Percentiles rank a stretch among this genome's conserved stretches.
Evolutionary conservation across 2,888 invertebrate species (phyloP).

Genomic region (Petrolisthes cinctipes): DNA sequence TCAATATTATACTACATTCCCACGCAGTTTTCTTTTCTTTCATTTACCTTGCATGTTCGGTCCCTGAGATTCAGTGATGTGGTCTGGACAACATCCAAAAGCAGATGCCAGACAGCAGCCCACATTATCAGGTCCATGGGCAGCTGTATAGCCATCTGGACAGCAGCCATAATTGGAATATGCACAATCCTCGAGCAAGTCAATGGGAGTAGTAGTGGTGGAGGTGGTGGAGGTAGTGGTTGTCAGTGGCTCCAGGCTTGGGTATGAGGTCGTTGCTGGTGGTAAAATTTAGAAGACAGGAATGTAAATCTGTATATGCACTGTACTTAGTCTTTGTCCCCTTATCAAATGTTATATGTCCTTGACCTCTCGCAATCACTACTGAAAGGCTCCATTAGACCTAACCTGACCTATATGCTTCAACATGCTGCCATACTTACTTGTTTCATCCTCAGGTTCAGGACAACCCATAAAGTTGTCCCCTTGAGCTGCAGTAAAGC

Average conservation of each 20-base stretch:
- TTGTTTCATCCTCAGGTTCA: conserved; percentile 65
- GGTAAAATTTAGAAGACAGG: background rate
- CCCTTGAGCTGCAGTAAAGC: conserved; percentile 65
- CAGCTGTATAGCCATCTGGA: conserved; percentile 67
- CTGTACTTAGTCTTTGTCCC: background rate
- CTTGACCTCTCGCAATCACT: too few relatives aligned
- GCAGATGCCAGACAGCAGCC: conserved; percentile 84
- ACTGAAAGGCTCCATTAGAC: background rate
- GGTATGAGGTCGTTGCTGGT: background rate
- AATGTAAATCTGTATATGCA: background rate
- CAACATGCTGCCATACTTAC: background rate
- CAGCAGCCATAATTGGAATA: conserved; percentile 68
- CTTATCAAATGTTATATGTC: too few relatives aligned
- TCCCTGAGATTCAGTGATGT: conserved; percentile 83
- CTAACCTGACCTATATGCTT: background rate
- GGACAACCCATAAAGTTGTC: conserved; percentile 40
- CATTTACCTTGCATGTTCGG: conserved; percentile 75
- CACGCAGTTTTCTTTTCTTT: background rate
- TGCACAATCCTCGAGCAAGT: conserved; percentile 57
- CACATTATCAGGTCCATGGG: conserved; percentile 80
- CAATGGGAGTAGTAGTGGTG: conserved; percentile 39
- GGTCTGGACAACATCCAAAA: conserved; percentile 90
- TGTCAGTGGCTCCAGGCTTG: background rate
- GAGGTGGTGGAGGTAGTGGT: background rate
- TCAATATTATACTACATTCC: too few relatives aligned